Evolutionary conservation across 1,140 invertebrate genomes (phyloP).

Genomic region (Babylonia areolata): DNA sequence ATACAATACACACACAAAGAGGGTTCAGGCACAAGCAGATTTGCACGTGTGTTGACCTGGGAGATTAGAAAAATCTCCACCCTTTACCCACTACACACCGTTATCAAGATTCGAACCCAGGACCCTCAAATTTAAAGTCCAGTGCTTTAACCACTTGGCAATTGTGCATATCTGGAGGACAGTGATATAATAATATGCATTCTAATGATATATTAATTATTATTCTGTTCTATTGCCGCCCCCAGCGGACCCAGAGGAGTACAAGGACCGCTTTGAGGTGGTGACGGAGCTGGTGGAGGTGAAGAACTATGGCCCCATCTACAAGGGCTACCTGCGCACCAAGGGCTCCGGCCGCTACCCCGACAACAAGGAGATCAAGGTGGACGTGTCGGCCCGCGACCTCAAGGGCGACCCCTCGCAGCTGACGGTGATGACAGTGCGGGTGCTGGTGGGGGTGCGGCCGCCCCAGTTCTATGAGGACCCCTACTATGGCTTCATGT

Average conservation of each 20-base stretch:
- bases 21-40: too few relatives aligned
- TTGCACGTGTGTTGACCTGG: too few relatives aligned
- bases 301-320: conserved; percentile 25
- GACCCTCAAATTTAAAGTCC: too few relatives aligned
- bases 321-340: conserved; percentile 57
- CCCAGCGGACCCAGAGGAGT: conserved; percentile 40
- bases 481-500: conserved; percentile 57
- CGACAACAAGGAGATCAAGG: conserved; percentile 47
- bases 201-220: too few relatives aligned
- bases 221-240: neutral
- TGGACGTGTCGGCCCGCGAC: conserved; percentile 62
- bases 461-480: conserved; percentile 65
- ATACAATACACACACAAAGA: too few relatives aligned
- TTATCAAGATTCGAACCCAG: too few relatives aligned
- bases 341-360: conserved; percentile 60
- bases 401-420: conserved; percentile 38
- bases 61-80: too few relatives aligned
- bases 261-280: conserved; percentile 59
- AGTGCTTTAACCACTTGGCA: too few relatives aligned
- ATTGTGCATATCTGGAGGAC: too few relatives aligned
- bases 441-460: conserved; percentile 56
- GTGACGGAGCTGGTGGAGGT: conserved; percentile 46
- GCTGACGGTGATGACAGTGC: conserved; percentile 41
- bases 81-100: too few relatives aligned
- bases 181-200: too few relatives aligned